A percentile compares a stretch with the other conserved stretches of the same genome.
These are phyloP conservation scores for Gnathonemus longibarbis DNA, from an alignment of 2,113 vertebrate genomes.

Conservation along the genomic window DNA sequence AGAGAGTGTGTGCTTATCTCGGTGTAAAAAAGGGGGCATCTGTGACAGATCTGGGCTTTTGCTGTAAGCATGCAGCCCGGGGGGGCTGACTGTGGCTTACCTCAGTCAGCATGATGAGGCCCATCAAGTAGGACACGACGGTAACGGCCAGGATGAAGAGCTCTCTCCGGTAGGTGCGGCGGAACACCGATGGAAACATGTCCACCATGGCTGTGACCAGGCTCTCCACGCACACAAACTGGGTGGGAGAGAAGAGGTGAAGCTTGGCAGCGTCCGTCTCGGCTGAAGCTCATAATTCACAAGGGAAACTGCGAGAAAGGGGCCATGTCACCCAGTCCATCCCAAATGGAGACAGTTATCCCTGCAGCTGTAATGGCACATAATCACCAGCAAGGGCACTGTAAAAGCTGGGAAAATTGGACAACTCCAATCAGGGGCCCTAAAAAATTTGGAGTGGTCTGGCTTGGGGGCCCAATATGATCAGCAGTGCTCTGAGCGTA, in stretches of 20 bases:
- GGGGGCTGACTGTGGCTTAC: conserved; percentile 45
- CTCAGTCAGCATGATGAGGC: conserved; percentile 92
- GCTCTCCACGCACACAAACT: conserved; percentile 96
- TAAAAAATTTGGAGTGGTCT: not conserved
- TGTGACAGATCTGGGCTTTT: not conserved
- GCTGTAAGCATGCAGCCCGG: not conserved
- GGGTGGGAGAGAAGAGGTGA: conserved; percentile 14
- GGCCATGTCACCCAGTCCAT: not conserved
- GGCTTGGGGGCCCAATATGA: not conserved
- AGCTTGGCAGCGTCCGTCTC: not conserved
- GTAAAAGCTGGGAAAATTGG: not conserved
- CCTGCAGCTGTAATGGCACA: not conserved
- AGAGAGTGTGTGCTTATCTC: not conserved
- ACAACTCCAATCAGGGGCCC: not conserved
- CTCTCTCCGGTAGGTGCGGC: conserved; percentile 83
- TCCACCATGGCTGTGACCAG: conserved; percentile 88
- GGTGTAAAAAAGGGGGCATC: not conserved
- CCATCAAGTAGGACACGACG: conserved; percentile 73
- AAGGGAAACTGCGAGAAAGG: not conserved
- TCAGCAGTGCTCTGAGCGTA: not conserved
- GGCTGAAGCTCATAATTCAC: not conserved
- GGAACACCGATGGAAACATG: conserved; percentile 82
- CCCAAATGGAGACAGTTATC: not conserved
- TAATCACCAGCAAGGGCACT: not conserved
- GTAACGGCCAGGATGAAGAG: conserved; percentile 77